Base-by-base conservation (phyloP, 2,888 invertebrate genomes). In the Dryocosmus kuriphilus region DNA sequence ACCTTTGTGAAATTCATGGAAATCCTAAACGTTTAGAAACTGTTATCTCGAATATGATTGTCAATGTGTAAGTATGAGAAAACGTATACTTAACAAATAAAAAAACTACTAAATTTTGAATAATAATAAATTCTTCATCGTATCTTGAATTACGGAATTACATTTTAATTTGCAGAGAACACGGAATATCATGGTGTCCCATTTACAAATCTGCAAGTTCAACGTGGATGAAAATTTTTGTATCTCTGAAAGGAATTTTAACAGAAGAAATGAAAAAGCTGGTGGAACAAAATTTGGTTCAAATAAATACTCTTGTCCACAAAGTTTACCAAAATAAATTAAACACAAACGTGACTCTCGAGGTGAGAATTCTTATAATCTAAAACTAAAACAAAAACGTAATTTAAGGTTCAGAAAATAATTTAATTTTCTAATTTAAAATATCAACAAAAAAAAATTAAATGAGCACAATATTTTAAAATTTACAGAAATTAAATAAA, bases 181-280 rank as follows among this genome's bases (percentile, higher is more conserved):
- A 90, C 78, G 82, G 84, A 67, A 80, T 91, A 76, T 88, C 89
- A 1, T 91, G 90, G 90, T 91, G 91, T 76, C 91, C 91, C 19
- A 85, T 90, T 77, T 91, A 88, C 73, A 91, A 91, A 85, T 89
- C 88, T 22, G 90, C 88, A 14, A 90, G 91, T 80, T 88, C 90
- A 5, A 85, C 85, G 19, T 90, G 90, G 90, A 89, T 90, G 90
- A 88, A 86, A 82, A 80, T 88, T 77, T 91, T 91, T 83, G 89
- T 41, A 41, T 32, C 27, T 5, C 55, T 76, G 0, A 85, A 86
- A 57, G 86, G 86, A 46, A 81, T 82, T 35, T 78, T 86, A 57
- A 85, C 85, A 5, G 81, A 87, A 7, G 75, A 77, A 75, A 82
- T 80, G 62, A 82, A 85, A 78, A 80, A 85, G 75, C 77, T 85